Percentiles rank a stretch among this genome's conserved stretches.
These are phyloP conservation scores for Proteles cristata DNA, from an alignment of 2,113 vertebrate genomes.

Conservation along the genomic window DNA sequence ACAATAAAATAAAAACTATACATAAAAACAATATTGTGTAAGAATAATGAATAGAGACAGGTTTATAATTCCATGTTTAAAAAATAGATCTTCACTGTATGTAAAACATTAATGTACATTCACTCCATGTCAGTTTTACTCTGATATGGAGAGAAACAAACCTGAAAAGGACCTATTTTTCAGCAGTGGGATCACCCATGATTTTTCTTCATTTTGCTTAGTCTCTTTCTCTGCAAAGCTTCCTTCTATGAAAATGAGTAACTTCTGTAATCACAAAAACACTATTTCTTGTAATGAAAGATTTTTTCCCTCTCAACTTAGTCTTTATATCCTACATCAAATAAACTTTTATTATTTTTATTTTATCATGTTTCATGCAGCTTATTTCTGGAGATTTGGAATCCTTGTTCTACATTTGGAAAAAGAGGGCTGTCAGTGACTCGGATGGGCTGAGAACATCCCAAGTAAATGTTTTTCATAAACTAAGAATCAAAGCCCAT, in stretches of 20 bases:
- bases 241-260: neutral
- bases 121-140: neutral
- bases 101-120: neutral
- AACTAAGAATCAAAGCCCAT: conserved; percentile 38
- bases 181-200: accelerated
- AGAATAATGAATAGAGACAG: neutral
- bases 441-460: neutral
- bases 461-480: neutral
- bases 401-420: neutral
- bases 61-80: neutral
- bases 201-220: conserved; percentile 29
- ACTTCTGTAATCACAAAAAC: neutral
- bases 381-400: neutral
- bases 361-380: neutral
- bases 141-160: neutral
- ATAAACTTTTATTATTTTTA: conserved; percentile 24
- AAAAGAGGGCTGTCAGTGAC: neutral
- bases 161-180: neutral
- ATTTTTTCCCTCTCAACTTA: neutral
- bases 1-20: neutral
- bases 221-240: accelerated
- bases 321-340: neutral
- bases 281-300: conserved; percentile 10
- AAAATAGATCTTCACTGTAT: neutral
- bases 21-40: neutral